Percentiles rank a stretch among this genome's conserved stretches.
phyloP scores from a whole-genome alignment of 2,888 invertebrate genomes.

The Synanthedon vespiformis region DNA sequence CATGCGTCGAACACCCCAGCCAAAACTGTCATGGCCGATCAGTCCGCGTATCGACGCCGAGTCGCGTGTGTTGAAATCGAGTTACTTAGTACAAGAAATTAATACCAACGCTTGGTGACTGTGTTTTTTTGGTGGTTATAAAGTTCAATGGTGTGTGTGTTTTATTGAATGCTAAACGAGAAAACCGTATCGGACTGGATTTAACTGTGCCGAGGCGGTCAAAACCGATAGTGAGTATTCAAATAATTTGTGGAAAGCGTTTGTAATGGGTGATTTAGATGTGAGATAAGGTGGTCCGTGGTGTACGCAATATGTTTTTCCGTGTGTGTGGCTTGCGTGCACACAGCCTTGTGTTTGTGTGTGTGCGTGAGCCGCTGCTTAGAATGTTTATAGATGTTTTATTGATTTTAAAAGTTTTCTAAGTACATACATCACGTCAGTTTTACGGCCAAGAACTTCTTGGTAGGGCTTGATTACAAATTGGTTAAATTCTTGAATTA shows the following conservation, averaged over 20 bases:
- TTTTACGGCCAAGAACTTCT: no score
- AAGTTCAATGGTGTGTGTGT: no score
- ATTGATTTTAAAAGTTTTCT: slow-evolving; percentile 41
- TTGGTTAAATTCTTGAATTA: no score
- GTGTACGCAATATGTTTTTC: slow-evolving; percentile 6
- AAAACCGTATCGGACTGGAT: slow-evolving; percentile 23
- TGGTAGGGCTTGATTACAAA: no score
- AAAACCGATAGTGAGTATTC: slow-evolving; percentile 39
- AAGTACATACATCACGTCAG: no score
- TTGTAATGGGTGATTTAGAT: slow-evolving; percentile 7
- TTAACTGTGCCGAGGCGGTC: slow-evolving; percentile 30
- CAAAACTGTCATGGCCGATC: slow-evolving; percentile 57
- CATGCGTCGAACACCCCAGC: slow-evolving; percentile 50
- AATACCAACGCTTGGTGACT: not conserved
- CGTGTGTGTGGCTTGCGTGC: slow-evolving; percentile 5
- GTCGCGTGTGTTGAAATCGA: slow-evolving; percentile 28
- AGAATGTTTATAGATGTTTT: slow-evolving; percentile 32
- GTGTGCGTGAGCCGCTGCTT: slow-evolving; percentile 23
- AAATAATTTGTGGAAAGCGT: slow-evolving; percentile 10
- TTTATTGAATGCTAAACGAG: slow-evolving; percentile 1
- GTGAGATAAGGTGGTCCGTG: slow-evolving; percentile 3
- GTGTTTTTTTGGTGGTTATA: not conserved
- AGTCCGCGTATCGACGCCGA: slow-evolving; percentile 60
- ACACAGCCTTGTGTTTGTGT: slow-evolving; percentile 8
- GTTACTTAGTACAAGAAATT: not conserved